phyloP scores from a whole-genome alignment of 2,797 vertebrate species.

The Remorina albescens region DNA sequence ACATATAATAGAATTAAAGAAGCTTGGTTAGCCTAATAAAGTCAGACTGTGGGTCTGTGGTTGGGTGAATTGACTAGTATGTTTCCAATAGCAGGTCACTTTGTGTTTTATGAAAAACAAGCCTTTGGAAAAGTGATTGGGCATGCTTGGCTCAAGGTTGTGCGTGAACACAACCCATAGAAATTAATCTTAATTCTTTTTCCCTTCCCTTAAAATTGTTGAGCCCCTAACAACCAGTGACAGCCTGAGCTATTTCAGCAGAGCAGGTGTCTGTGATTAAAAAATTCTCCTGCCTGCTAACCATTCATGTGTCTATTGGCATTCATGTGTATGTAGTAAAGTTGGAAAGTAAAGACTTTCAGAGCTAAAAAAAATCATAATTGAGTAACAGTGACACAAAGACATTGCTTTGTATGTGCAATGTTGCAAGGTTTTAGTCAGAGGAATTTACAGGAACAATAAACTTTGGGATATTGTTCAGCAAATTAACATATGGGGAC shows the following conservation, averaged over 20 bases:
- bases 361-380: conserved; percentile 66
- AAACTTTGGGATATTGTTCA: conserved; percentile 80
- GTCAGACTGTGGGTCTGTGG: conserved; percentile 62
- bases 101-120: conserved; percentile 79
- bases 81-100: conserved; percentile 75
- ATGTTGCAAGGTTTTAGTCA: conserved; percentile 67
- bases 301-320: conserved; percentile 79
- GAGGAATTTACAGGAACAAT: conserved; percentile 78
- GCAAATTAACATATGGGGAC: conserved; percentile 69
- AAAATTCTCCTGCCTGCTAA: conserved; percentile 73
- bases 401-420: conserved; percentile 73
- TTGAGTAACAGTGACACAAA: conserved; percentile 80
- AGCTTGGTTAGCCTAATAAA: conserved; percentile 69
- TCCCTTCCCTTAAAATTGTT: conserved; percentile 59
- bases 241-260: conserved; percentile 65
- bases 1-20: conserved; percentile 73
- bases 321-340: conserved; percentile 74
- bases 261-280: conserved; percentile 84
- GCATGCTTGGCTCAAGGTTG: conserved; percentile 63
- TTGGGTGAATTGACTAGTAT: conserved; percentile 67
- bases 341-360: conserved; percentile 68
- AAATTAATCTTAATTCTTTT: conserved; percentile 70
- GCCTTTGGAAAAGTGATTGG: conserved; percentile 72
- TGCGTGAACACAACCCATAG: conserved; percentile 53
- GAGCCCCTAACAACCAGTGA: conserved; percentile 68